phyloP scores from a whole-genome alignment of 2,888 invertebrate species.

The Eustalomyia histrio region DNA sequence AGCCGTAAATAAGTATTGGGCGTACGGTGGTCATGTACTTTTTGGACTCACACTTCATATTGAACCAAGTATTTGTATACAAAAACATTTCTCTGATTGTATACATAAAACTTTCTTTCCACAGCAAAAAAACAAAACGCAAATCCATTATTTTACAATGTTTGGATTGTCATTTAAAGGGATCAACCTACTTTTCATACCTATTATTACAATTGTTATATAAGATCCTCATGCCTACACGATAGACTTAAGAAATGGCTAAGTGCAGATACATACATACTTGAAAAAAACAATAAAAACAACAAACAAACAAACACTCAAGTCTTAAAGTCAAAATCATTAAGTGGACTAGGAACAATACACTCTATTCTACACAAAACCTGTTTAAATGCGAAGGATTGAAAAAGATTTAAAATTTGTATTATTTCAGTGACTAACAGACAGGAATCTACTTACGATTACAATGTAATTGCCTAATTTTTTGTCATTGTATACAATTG shows the following conservation, averaged over 20 bases:
- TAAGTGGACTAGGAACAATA: slow-evolving; percentile 36
- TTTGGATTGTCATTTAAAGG: slow-evolving; percentile 63
- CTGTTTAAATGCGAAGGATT: slow-evolving; percentile 43
- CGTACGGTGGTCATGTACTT: too few species aligned
- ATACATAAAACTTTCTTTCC: background rate
- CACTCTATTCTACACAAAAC: slow-evolving; percentile 17
- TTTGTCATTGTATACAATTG: slow-evolving; percentile 54
- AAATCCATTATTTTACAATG: background rate
- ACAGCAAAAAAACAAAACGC: background rate
- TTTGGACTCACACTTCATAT: too few species aligned
- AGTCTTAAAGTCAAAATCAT: slow-evolving; percentile 24
- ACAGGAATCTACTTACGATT: slow-evolving; percentile 59
- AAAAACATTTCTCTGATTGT: too few species aligned
- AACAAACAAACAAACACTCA: slow-evolving; percentile 27
- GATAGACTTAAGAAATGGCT: slow-evolving; percentile 40
- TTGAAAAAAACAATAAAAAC: slow-evolving; percentile 33
- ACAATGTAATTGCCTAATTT: slow-evolving; percentile 75
- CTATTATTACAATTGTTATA: slow-evolving; percentile 49
- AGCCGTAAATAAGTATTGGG: too few species aligned
- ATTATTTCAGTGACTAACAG: background rate
- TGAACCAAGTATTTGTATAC: too few species aligned
- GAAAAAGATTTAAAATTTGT: background rate
- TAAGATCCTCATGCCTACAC: slow-evolving; percentile 48
- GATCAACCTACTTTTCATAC: slow-evolving; percentile 72
- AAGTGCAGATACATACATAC: slow-evolving; percentile 45